Evolutionary conservation across 2,888 invertebrate species (phyloP), one percentile per base, ranked within the genome.

Genomic region (Oasisia sp.): DNA sequence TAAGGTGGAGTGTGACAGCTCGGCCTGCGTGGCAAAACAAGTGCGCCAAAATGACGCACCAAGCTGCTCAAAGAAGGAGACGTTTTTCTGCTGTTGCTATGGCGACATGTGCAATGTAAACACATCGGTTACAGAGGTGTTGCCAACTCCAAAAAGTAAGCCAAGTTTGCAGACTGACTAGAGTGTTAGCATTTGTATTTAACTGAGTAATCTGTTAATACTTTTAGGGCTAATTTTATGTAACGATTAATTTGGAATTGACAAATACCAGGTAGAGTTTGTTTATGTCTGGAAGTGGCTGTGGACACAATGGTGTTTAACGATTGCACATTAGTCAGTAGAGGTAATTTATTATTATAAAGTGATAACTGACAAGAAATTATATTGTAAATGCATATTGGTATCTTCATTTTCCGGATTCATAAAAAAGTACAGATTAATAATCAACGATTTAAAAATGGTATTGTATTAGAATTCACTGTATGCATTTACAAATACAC

Each of bases 71-170:
- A 74, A 74, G 74, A 74, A 74, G 27, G 74, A 74, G 74, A 74
- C 74, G 74, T 74, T 74, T 74, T 98, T 98, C 96, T 98, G 99
- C 95, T 99, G 98, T 96, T 99, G 98, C 95, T 97, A 97, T 8
- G 97, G 97, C 3, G 97, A 97, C 94, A 97, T 97, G 95, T 99
- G 99, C 96, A 99, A 99, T 96, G 97, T 97, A 44, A 97, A 98
- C 95, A 97, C 97, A 95, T 96, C 96, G 9, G 95, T 74, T 74
- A 74, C 27, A 14, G 74, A 74, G 74, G 74, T 74, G 74, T 74
- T 50, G 91, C 92, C 91, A 92, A 92, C 74, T 3, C 74, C 74
- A 27, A 74, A 74, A 74, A 74, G 74, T 74, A 74, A 74, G 74
- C 14, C 27, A 27, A 27, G 74, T 74, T 74, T 74, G 74, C 74